Percentiles rank a stretch among this genome's conserved stretches.
phyloP scores from a whole-genome alignment of 2,113 vertebrate species.

The Actinemys pallida region DNA sequence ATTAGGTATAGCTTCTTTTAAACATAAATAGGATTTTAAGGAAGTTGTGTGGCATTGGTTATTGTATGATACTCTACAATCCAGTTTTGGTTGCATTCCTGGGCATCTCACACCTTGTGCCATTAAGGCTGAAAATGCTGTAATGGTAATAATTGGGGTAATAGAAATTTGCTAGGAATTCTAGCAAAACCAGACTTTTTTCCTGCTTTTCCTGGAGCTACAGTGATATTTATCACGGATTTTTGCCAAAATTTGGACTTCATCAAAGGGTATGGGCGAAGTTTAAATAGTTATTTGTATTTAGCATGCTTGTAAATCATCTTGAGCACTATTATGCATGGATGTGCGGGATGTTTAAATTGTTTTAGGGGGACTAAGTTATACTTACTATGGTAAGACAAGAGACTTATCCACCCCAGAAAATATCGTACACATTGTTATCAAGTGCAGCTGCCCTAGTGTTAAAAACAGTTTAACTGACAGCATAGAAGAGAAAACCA shows the following conservation, averaged over 20 bases:
- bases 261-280: neutral
- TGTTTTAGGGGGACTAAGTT: conserved; percentile 13
- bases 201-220: conserved; percentile 29
- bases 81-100: neutral
- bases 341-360: conserved; percentile 48
- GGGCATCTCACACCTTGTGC: neutral
- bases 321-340: conserved; percentile 15
- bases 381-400: neutral
- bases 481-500: neutral
- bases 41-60: neutral
- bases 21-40: neutral
- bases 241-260: conserved; percentile 34
- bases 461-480: neutral
- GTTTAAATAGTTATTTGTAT: conserved; percentile 41
- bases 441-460: conserved; percentile 22
- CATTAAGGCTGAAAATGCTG: neutral
- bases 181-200: too few relatives aligned
- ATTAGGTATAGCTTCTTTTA: conserved; percentile 10
- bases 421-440: conserved; percentile 10
- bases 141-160: too few relatives aligned
- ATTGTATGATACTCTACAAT: neutral
- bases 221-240: neutral
- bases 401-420: conserved; percentile 28
- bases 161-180: too few relatives aligned
- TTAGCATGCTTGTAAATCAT: conserved; percentile 53